Conservation (phyloP, 2,797 vertebrate species). For the Lutjanus argentimaculatus region DNA sequence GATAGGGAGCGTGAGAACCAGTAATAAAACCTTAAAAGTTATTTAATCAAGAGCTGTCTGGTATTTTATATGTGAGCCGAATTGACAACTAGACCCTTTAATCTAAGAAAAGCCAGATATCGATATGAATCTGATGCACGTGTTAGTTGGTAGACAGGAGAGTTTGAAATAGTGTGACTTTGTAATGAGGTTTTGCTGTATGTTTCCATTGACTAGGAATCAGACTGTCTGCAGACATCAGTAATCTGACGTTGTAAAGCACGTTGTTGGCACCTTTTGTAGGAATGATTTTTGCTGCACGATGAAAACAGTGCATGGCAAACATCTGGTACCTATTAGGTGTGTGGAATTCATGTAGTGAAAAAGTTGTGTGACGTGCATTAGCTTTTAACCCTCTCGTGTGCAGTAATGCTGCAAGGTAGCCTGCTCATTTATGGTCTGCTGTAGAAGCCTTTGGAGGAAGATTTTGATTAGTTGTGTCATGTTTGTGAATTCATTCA, state of each 20-base stretch:
- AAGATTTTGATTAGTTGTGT: neutral
- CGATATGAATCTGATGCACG: rapidly evolving
- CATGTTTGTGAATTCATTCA: too few relatives aligned
- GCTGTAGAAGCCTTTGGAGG: neutral
- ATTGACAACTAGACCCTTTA: neutral
- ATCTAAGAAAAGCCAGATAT: rapidly evolving
- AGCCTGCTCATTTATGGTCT: too few relatives aligned
- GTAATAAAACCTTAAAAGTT: neutral
- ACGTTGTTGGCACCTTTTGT: neutral
- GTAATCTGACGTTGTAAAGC: neutral
- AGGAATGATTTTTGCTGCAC: neutral
- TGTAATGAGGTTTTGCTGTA: neutral
- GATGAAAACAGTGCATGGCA: neutral
- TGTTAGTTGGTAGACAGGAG: neutral
- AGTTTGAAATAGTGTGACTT: neutral
- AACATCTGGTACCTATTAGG: conserved; percentile 65
- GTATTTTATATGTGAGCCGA: conserved; percentile 2
- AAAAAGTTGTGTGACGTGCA: conserved; percentile 20
- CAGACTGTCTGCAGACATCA: neutral
- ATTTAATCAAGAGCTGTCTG: neutral
- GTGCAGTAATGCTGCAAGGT: neutral
- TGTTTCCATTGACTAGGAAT: neutral
- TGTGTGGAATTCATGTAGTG: conserved; percentile 38
- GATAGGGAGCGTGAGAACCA: neutral
- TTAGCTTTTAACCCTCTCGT: conserved; percentile 38